Conservation (phyloP, 2,113 vertebrate genomes). For the Datnioides undecimradiatus region DNA sequence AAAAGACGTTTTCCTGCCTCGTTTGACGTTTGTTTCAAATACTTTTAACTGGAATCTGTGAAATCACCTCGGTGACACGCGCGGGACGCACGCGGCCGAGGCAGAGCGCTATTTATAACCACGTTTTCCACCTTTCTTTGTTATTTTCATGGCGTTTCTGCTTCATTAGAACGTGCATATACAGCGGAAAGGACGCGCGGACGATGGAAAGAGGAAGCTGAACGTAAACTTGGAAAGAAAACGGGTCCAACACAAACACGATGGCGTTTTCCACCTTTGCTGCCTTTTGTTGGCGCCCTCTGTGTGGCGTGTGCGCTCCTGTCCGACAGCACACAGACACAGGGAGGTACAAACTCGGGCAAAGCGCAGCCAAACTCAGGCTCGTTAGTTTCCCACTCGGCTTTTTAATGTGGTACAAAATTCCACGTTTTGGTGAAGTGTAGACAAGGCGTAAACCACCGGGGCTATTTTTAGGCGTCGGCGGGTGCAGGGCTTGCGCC, state of each 20-base stretch:
- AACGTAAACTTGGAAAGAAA: constrained; percentile 40
- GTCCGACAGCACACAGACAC: constrained; percentile 9
- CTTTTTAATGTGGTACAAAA: constrained; percentile 52
- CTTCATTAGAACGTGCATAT: constrained; percentile 25
- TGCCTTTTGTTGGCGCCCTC: neutral
- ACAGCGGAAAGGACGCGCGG: constrained; percentile 20
- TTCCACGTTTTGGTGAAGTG: constrained; percentile 61
- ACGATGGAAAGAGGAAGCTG: constrained; percentile 18
- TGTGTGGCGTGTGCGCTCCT: constrained; percentile 6
- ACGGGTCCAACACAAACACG: constrained; percentile 9
- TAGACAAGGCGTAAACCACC: constrained; percentile 57
- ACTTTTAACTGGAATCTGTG: neutral
- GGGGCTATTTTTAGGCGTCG: constrained; percentile 58
- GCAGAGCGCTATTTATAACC: neutral
- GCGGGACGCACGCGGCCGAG: too few relatives aligned
- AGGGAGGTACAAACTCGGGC: constrained; percentile 30
- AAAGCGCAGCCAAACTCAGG: constrained; percentile 12
- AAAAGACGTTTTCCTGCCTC: too few relatives aligned
- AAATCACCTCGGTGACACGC: too few relatives aligned
- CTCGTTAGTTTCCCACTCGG: constrained; percentile 29
- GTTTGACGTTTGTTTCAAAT: neutral
- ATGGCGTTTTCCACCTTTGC: constrained; percentile 2
- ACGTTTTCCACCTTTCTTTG: neutral
- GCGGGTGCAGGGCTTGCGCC: constrained; percentile 38
- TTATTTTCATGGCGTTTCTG: neutral